Conservation (phyloP, 2,888 invertebrate species). For the Morpho achilles region DNA sequence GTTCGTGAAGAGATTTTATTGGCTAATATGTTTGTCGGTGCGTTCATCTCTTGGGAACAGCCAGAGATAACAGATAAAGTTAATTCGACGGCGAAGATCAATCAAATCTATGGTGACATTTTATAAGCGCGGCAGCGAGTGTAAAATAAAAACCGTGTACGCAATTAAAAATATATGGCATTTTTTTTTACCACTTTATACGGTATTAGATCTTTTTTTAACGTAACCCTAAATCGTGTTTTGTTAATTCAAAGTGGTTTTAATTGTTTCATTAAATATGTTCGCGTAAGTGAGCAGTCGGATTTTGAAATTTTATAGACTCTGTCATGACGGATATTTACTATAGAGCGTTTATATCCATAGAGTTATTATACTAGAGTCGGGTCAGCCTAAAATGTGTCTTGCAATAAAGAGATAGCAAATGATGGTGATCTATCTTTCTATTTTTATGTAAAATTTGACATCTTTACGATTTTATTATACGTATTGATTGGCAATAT, state of each 20-base stretch:
- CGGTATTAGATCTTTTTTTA: conserved; percentile 5
- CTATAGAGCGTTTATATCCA: background rate
- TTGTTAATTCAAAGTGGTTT: background rate
- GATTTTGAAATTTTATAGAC: conserved; percentile 2
- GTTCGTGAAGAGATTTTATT: conserved; percentile 34
- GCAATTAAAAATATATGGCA: conserved; percentile 19
- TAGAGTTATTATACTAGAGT: too few relatives aligned
- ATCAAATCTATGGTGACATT: conserved; percentile 18
- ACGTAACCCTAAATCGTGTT: background rate
- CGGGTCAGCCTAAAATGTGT: too few relatives aligned
- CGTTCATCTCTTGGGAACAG: conserved; percentile 22
- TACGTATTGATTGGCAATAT: too few relatives aligned
- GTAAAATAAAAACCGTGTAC: conserved; percentile 15
- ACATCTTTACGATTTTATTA: too few relatives aligned
- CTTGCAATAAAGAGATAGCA: too few relatives aligned
- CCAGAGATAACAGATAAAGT: conserved; percentile 20
- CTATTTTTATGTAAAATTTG: too few relatives aligned
- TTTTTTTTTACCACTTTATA: conserved; percentile 3
- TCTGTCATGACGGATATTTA: background rate
- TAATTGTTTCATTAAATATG: conserved; percentile 5
- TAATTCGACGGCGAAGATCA: conserved; percentile 20
- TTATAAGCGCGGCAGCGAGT: conserved; percentile 6
- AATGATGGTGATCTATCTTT: too few relatives aligned
- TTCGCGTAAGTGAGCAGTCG: conserved; percentile 11
- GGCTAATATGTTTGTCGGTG: conserved; percentile 22